phyloP scores from a whole-genome alignment of 2,113 vertebrate species.

The Larimichthys crocea region DNA sequence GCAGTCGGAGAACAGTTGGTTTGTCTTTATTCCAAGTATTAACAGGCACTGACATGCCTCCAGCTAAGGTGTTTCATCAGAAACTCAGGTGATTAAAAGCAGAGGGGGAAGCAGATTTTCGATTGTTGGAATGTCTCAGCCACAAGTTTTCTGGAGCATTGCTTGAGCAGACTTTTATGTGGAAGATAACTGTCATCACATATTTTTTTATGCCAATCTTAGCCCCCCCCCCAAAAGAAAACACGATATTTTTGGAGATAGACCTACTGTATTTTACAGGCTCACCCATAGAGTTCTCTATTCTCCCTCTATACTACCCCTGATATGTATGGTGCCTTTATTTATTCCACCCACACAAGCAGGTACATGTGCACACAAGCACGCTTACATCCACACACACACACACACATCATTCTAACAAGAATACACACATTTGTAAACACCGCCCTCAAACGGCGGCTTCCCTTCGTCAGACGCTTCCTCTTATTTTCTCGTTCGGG shows the following conservation, averaged over 20 bases:
- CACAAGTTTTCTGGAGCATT: constrained; percentile 66
- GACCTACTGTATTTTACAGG: constrained; percentile 69
- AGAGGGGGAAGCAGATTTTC: constrained; percentile 53
- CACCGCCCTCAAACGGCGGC: constrained; percentile 54
- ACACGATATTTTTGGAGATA: constrained; percentile 64
- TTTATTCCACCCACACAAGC: constrained; percentile 65
- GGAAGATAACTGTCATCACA: constrained; percentile 68
- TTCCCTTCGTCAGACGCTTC: constrained; percentile 48
- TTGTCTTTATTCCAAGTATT: constrained; percentile 48
- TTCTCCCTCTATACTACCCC: constrained; percentile 51
- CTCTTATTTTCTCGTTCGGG: constrained; percentile 54
- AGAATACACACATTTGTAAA: constrained; percentile 70
- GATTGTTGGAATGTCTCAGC: constrained; percentile 59
- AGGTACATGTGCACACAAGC: constrained; percentile 49
- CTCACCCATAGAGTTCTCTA: constrained; percentile 39
- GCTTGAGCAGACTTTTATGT: constrained; percentile 68
- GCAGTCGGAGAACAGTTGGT: constrained; percentile 20
- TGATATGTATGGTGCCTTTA: constrained; percentile 50
- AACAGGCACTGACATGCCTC: constrained; percentile 39
- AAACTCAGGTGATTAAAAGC: constrained; percentile 70
- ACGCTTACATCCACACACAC: constrained; percentile 29
- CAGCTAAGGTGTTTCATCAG: constrained; percentile 71
- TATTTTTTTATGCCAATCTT: constrained; percentile 66
- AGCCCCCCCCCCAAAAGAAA: constrained; percentile 40
- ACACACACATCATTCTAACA: constrained; percentile 43